These are phyloP conservation scores for Trididemnum nubilum DNA, from an alignment of 23 tunicate species.

Conservation along the genomic window DNA sequence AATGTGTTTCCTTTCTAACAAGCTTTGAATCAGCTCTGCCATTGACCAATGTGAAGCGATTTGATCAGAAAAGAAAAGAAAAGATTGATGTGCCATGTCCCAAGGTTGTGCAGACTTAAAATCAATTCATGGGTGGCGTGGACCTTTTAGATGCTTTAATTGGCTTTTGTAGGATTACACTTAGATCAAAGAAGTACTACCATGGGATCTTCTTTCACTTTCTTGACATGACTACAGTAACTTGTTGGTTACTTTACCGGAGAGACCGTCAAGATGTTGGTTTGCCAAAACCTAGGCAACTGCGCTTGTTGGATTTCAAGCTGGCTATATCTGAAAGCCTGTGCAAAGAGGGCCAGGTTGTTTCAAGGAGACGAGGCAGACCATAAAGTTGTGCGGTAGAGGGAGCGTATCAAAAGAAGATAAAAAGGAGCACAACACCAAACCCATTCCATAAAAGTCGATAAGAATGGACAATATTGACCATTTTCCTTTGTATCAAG, in stretches of 20 bases:
- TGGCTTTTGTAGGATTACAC: neutral
- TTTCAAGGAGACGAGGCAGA: neutral
- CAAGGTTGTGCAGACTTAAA: slow-evolving; percentile 3
- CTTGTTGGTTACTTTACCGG: slow-evolving; percentile 7
- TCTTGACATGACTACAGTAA: slow-evolving; percentile 9
- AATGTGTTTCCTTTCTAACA: slow-evolving; percentile 17
- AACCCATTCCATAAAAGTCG: neutral
- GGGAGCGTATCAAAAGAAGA: neutral
- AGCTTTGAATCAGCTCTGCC: slow-evolving; percentile 7
- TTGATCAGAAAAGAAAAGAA: neutral
- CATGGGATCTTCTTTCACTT: slow-evolving; percentile 7
- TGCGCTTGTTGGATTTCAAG: neutral
- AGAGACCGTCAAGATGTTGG: slow-evolving; percentile 5
- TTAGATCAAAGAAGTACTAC: slow-evolving; percentile 5
- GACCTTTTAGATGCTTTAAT: slow-evolving; percentile 10
- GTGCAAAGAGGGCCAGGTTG: slow-evolving; percentile 8
- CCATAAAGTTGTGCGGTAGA: slow-evolving; percentile 15
- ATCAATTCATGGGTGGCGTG: slow-evolving; percentile 18
- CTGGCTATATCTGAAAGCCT: slow-evolving; percentile 15
- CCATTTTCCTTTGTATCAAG: slow-evolving; percentile 8
- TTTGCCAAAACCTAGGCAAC: slow-evolving; percentile 18
- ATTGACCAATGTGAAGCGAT: neutral
- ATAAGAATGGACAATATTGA: slow-evolving; percentile 2
- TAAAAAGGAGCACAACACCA: slow-evolving; percentile 1
- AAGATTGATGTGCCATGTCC: slow-evolving; percentile 16